Base-by-base conservation (phyloP, 2,888 invertebrate genomes). In the Strigamia crassipes region DNA sequence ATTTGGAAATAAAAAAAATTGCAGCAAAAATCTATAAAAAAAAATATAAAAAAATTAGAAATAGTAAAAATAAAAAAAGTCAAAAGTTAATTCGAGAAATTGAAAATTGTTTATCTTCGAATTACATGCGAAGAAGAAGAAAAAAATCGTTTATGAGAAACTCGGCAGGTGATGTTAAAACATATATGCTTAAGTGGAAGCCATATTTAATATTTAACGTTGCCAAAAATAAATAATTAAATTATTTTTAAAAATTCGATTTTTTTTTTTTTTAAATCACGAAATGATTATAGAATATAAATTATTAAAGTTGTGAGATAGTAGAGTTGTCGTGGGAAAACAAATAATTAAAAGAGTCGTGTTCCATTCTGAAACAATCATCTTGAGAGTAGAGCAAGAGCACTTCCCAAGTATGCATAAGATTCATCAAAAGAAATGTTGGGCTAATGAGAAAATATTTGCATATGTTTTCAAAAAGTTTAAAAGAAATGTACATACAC, bases 281-380 rank as follows among this genome's bases (percentile, higher is more conserved):
- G 46, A 46, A 46, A 46, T 56, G 18, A 56, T 56, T 56, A n/a
- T n/a, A 0, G 56, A 56, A 56, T 56, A 56, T 21, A 56, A 56
- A 13, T 12, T n/a, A n/a, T n/a, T n/a, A n/a, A n/a, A 6, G 6
- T 15, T 51, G n/a, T 15, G n/a, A 51, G n/a, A 18, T 3, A 18
- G 51, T 51, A 18, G 56, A 56, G 56, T 56, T 56, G 18, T 56
- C 56, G n/a, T n/a, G 56, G 56, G 56, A 56, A 56, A 56, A 56
- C 56, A 18, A 18, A 56, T 56, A 56, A 56, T 56, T 56, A 56
- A 56, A 18, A 56, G 56, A n/a, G 56, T 56, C 56, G 21, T 56
- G 56, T 56, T 56, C 56, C 56, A 56, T 56, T 56, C 18, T n/a
- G 56, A 56, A 56, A 56, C 56, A 56, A 56, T 56, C 56, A n/a